Conservation (phyloP, 2,888 invertebrate species). For the Drosophila aldrichi region DNA sequence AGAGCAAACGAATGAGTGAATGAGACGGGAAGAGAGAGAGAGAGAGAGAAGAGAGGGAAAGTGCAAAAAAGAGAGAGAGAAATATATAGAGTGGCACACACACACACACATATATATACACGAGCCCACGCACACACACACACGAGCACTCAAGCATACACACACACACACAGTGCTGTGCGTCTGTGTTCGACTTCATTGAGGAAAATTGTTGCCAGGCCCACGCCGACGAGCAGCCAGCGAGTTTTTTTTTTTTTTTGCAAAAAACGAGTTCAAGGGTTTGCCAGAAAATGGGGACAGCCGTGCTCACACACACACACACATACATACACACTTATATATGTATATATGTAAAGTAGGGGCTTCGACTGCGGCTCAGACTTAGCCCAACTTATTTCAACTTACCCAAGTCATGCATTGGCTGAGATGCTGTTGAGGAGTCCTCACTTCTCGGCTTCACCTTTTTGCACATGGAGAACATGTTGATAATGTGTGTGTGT, state of each 20-base stretch:
- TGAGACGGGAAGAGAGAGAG: neutral
- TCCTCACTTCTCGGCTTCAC: slow-evolving; percentile 83
- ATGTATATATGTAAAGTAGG: slow-evolving; percentile 10
- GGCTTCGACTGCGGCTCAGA: slow-evolving; percentile 37
- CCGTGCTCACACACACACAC: neutral
- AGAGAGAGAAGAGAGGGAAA: neutral
- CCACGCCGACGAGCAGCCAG: slow-evolving; percentile 48
- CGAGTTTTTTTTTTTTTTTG: slow-evolving; percentile 34
- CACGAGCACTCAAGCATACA: slow-evolving; percentile 20
- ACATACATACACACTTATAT: neutral
- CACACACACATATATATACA: neutral
- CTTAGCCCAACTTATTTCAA: slow-evolving; percentile 12
- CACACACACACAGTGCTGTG: slow-evolving; percentile 2
- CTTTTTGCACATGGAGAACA: slow-evolving; percentile 86
- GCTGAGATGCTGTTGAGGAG: slow-evolving; percentile 61
- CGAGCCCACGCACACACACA: neutral
- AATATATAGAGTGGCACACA: slow-evolving; percentile 12
- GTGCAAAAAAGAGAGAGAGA: neutral
- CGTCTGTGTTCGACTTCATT: slow-evolving; percentile 75
- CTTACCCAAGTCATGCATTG: slow-evolving; percentile 78
- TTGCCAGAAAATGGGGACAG: slow-evolving; percentile 57
- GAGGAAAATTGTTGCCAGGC: slow-evolving; percentile 74
- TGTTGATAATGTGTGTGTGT: slow-evolving; percentile 49
- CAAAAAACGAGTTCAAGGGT: slow-evolving; percentile 80
- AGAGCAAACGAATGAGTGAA: neutral